Evolutionary conservation across 1,140 invertebrate species (phyloP), one percentile per base, ranked within the genome.

Genomic region (Solen grandis): DNA sequence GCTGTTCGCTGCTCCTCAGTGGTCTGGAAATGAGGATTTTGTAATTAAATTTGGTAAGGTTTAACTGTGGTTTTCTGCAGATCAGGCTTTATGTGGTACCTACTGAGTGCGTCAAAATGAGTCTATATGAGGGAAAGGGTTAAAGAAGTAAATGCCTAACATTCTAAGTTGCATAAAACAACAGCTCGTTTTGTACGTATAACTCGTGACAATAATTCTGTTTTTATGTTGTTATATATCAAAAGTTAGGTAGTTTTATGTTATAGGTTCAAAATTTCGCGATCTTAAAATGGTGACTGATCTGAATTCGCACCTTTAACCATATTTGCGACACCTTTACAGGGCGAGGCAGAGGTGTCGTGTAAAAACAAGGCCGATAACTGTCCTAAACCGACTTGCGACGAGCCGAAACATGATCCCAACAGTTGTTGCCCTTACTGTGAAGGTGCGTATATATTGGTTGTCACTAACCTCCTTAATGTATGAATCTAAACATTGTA

Each of bases 351-450:
- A 16, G 75, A 78, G 19, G 75, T 78, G 50, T 16, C 27, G 25
- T 78, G 75, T 50, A n/a, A 69, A 33, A 78, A 78, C 52, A 78
- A 54, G 33, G 75, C 63, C 50, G 75, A 78, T 35, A 78, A 68
- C 29, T 78, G 75, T 78, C 75, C 75, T 2, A 68, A 69, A 29
- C 63, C 69, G n/a, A 46, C 16, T 1, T 78, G 75, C 35, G 31
- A 66, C 29, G 52, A 22, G 8, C 62, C 63, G 4, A 78, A 55
- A n/a, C 65, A 50, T 31, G 65, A 78, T 25, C 75, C 75, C 27
- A 50, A 78, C 36, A 78, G 41, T 57, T 78, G 75, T 50, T 78
- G 75, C 41, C 75, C 75, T 38, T 78, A 78, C 60, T 78, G 75
- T 46, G 75, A 78, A 78, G 75, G 75, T 78, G 41, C 5, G 59